Evolutionary conservation across 2,888 invertebrate genomes (phyloP), one percentile per base, ranked within the genome.

Genomic region (Oscheius sp.): DNA sequence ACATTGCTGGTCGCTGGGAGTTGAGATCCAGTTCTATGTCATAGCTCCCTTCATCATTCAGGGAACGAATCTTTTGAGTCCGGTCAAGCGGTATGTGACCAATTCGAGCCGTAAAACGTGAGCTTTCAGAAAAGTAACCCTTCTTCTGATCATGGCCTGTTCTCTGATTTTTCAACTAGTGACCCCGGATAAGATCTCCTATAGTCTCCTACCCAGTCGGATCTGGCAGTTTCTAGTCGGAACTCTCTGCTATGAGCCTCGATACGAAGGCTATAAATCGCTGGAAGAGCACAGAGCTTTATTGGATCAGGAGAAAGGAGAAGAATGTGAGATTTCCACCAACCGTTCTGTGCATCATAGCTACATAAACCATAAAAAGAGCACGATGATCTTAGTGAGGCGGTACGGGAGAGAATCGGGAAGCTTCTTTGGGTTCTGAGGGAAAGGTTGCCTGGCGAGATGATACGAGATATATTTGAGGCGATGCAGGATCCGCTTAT

Each of bases 1-100:
- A 11, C 70, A 71, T 42, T 58, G 59, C 29, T 72, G 72, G 72
- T 72, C 72, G 9, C 62, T 72, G 1, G 62, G 72, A 51, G 72
- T 72, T 2, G 72, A 72, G 37, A 62, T 72, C 35, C 72, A 72
- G 42, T 72, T 62, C 29, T 72, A 72, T 57, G 10, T 48, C 1
- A 33, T 62, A 13, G 72, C 72, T 51, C 72, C 72, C 13, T 72
- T 62, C 37, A 68, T 68, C n/a, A 35, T 68, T 37, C 21, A 21
- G 50, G 33, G n/a, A 11, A 63, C 63, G 3, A 63, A 63, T 63
- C 32, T 29, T 1, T 33, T 68, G 10, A 29, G 32, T 10, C 50
- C 65, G 13, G 11, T 65, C 37, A 51, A 29, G 47, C 7, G 65
- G 50, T 48, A 32, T 1, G 51, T 42, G 21, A 21, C 21, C 2